Base-by-base conservation (phyloP, 2,888 invertebrate species). In the Synergus laeviventris region DNA sequence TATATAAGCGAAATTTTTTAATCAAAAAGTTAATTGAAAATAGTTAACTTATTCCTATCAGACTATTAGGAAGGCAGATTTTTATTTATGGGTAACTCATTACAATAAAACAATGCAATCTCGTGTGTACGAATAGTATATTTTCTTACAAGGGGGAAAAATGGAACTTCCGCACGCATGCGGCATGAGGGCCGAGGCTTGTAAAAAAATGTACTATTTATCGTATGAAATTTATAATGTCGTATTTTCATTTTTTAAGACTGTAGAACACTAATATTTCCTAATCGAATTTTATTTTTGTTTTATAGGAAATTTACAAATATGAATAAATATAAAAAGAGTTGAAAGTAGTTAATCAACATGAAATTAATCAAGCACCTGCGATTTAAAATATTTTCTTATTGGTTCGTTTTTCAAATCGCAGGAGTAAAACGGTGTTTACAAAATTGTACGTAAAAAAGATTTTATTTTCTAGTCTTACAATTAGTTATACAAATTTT, bases 381-480 rank as follows among this genome's bases (percentile, higher is more conserved):
- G 5, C 16, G 4, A 7, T 45, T 45, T 16, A 1, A 16, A 5
- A 45, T 16, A 45, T 45, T 45, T 45, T 16, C 9, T 54, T 3
- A 54, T 9, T 3, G 11, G 2, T 8, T 9, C 9, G 2, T n/a
- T 18, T 54, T 18, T 3, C 5, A 18, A 18, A 54, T 54, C 18
- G 9, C 9, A 54, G 9, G n/a, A 49, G 2, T 9, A 54, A 54
- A 18, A 54, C 9, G 18, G 1, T 18, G 18, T 11, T 21, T 24
- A 14, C 3, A 59, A 59, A 54, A 59, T 59, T 59, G 1, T 14
- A 14, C 24, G 24, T 24, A 59, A 59, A 59, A 54, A 24, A 14
- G 24, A 14, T 59, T 59, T 59, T 59, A 59, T 24, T 59, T 59
- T 24, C 59, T 5, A 59, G 14, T 59, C 59, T 59, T 59, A 14